These are phyloP conservation scores for Cololabis saira DNA, from an alignment of 2,113 vertebrate species.

Conservation along the genomic window DNA sequence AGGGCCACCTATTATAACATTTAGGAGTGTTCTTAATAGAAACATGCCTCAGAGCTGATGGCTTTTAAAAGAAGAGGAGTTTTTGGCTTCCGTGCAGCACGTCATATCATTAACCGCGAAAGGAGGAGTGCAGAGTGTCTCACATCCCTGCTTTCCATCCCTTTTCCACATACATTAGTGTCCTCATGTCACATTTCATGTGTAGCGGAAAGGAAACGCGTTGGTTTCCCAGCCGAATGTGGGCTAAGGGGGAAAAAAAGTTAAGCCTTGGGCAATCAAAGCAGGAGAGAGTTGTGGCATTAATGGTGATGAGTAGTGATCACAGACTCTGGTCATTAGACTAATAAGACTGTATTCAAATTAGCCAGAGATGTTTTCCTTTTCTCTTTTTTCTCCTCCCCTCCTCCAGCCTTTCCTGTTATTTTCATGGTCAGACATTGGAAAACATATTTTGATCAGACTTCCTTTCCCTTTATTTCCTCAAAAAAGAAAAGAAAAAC, in stretches of 20 bases:
- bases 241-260: slow-evolving; percentile 70
- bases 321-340: slow-evolving; percentile 95
- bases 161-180: slow-evolving; percentile 81
- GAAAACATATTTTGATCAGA: slow-evolving; percentile 67
- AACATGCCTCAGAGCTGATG: slow-evolving; percentile 76
- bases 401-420: slow-evolving; percentile 54
- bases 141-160: slow-evolving; percentile 70
- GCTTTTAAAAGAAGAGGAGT: slow-evolving; percentile 65
- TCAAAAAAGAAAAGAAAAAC: slow-evolving; percentile 57
- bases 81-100: slow-evolving; percentile 66
- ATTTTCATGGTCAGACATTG: slow-evolving; percentile 59
- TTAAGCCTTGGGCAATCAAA: slow-evolving; percentile 85
- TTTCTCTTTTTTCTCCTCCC: slow-evolving; percentile 43
- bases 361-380: slow-evolving; percentile 79
- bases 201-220: slow-evolving; percentile 75
- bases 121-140: slow-evolving; percentile 64
- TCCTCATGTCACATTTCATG: slow-evolving; percentile 81
- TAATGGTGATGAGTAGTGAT: slow-evolving; percentile 98
- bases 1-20: slow-evolving; percentile 75
- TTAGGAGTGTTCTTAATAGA: slow-evolving; percentile 71
- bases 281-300: slow-evolving; percentile 84
- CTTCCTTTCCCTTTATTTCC: slow-evolving; percentile 52
- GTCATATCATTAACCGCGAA: slow-evolving; percentile 76
- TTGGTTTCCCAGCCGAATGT: slow-evolving; percentile 69
- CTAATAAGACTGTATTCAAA: slow-evolving; percentile 97